These are phyloP conservation scores for Agraylea sexmaculata DNA, from an alignment of 1,140 invertebrate genomes.

Conservation along the genomic window DNA sequence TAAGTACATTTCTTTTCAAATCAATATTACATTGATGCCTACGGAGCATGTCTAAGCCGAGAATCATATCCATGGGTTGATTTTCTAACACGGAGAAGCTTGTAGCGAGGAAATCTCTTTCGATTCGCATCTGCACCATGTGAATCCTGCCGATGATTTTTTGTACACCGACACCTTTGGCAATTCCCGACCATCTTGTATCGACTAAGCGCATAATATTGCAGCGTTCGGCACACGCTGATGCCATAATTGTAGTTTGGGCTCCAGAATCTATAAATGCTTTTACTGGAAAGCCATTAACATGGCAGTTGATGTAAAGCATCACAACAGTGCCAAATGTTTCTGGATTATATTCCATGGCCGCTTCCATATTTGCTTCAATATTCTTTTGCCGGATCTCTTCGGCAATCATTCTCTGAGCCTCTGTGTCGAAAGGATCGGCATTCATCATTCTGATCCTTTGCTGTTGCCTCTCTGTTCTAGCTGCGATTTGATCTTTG, in stretches of 20 bases:
- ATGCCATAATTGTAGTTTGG: conserved; percentile 91
- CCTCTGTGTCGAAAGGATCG: conserved; percentile 91
- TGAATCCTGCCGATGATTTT: conserved; percentile 92
- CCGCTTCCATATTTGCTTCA: conserved; percentile 96
- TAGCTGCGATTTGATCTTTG: conserved; percentile 63
- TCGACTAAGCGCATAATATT: conserved; percentile 94
- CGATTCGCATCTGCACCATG: conserved; percentile 94
- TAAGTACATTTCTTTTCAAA: conserved; percentile 75
- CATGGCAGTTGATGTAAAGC: conserved; percentile 93
- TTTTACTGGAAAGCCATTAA: conserved; percentile 92
- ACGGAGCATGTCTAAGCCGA: conserved; percentile 95
- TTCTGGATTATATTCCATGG: conserved; percentile 96
- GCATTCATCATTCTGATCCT: conserved; percentile 79
- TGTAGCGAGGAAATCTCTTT: conserved; percentile 83
- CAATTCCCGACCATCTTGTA: conserved; percentile 86
- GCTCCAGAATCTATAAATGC: conserved; percentile 96
- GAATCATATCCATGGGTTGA: conserved; percentile 96
- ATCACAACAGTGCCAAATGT: conserved; percentile 95
- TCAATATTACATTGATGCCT: conserved; percentile 95
- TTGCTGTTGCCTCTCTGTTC: conserved; percentile 69
- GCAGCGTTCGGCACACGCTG: conserved; percentile 83
- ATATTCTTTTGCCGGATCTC: conserved; percentile 94
- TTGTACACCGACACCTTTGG: conserved; percentile 93
- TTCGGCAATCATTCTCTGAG: conserved; percentile 87
- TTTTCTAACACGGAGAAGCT: conserved; percentile 97